Evolutionary conservation across 2,113 vertebrate species (phyloP).

Genomic region (Piaya cayana): DNA sequence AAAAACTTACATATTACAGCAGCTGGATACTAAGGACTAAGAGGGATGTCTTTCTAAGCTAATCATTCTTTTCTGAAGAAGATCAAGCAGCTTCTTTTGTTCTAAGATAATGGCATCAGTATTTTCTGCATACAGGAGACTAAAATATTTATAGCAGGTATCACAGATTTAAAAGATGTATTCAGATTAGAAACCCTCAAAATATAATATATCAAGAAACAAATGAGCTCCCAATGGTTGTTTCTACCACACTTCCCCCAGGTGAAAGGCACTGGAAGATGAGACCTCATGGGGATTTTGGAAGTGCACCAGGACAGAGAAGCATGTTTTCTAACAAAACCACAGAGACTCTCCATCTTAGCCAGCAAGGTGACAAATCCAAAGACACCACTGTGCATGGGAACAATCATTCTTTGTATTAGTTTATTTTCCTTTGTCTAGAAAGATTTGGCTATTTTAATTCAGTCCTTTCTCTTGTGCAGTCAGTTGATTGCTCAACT

Average conservation of each 20-base stretch:
- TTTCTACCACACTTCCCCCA: neutral
- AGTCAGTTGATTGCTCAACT: neutral
- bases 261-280: neutral
- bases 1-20: neutral
- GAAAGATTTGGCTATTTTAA: neutral
- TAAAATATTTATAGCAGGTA: neutral
- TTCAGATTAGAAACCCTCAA: neutral
- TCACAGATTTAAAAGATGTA: neutral
- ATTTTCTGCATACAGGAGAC: neutral
- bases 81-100: neutral
- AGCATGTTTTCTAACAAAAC: neutral
- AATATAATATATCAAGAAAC: neutral
- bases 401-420: neutral
- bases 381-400: neutral
- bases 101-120: neutral
- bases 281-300: fast-evolving
- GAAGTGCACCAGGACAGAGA: neutral
- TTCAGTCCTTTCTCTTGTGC: neutral
- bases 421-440: neutral
- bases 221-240: neutral
- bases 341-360: neutral
- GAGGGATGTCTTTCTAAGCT: neutral
- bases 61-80: neutral
- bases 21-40: neutral
- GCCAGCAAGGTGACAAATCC: neutral